These are phyloP conservation scores for Heliconius hortense DNA, from an alignment of 2,888 invertebrate genomes.

Conservation along the genomic window DNA sequence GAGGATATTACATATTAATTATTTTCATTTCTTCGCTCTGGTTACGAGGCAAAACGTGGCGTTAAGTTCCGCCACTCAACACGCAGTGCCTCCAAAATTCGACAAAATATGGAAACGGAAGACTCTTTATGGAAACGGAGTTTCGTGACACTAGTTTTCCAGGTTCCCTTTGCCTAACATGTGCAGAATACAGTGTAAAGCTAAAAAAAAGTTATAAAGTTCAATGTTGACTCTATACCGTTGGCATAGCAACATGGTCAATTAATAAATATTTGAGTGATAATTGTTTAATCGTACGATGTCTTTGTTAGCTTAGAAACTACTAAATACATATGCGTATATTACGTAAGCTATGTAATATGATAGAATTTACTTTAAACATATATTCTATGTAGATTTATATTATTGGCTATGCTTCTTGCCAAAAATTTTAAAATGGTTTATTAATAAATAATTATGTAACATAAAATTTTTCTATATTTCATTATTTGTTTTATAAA, in stretches of 20 bases:
- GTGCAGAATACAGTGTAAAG: too few relatives aligned
- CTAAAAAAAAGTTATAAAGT: background rate
- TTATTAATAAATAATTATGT: conserved; percentile 10
- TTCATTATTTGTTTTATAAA: background rate
- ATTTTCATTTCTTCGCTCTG: too few relatives aligned
- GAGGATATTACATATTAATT: too few relatives aligned
- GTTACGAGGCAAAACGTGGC: too few relatives aligned
- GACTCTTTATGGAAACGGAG: too few relatives aligned
- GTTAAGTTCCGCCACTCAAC: too few relatives aligned
- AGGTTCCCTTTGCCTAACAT: too few relatives aligned
- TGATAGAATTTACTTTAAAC: conserved; percentile 6
- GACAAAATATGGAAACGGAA: too few relatives aligned
- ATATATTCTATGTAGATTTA: background rate
- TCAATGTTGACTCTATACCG: background rate
- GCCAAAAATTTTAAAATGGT: background rate
- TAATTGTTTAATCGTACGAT: background rate
- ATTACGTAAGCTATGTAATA: background rate
- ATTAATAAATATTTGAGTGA: background rate
- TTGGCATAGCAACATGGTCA: background rate
- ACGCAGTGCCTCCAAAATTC: too few relatives aligned
- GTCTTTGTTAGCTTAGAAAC: background rate
- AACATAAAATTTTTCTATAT: background rate
- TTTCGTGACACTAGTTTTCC: too few relatives aligned
- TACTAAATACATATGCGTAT: background rate
- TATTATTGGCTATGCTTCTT: conserved; percentile 1